A percentile compares a stretch with the other conserved stretches of the same genome.
Conservation (phyloP, 2,113 vertebrate species). For the Sporophila hypoxantha region DNA sequence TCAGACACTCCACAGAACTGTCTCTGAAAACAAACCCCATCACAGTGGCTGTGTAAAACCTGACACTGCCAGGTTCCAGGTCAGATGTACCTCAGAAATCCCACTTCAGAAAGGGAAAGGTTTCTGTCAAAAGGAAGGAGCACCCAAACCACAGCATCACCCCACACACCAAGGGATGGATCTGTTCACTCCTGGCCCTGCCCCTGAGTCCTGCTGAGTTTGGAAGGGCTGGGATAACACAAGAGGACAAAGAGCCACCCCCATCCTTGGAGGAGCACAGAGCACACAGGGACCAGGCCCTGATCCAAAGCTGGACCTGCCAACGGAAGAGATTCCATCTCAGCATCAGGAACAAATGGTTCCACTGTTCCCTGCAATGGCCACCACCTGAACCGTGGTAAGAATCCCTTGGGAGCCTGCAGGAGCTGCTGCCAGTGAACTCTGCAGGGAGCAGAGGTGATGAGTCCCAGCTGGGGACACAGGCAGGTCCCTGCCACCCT, state of each 20-base stretch:
- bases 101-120: background rate
- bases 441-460: background rate
- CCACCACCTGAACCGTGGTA: background rate
- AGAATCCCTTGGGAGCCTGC: background rate
- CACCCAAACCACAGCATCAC: background rate
- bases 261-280: background rate
- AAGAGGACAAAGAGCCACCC: background rate
- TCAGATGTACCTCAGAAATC: background rate
- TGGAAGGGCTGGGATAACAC: background rate
- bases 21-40: background rate
- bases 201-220: background rate
- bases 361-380: background rate
- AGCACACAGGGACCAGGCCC: background rate
- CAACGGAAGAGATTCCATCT: background rate
- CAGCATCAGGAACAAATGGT: background rate
- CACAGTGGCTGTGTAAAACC: background rate
- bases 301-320: background rate
- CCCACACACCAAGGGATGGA: accelerated
- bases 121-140: background rate
- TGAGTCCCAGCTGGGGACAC: background rate
- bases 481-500: background rate
- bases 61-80: background rate
- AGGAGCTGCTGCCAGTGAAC: background rate
- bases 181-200: background rate
- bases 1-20: background rate